phyloP scores from a whole-genome alignment of 2,113 vertebrate species.

The Siphamia tubifer region DNA sequence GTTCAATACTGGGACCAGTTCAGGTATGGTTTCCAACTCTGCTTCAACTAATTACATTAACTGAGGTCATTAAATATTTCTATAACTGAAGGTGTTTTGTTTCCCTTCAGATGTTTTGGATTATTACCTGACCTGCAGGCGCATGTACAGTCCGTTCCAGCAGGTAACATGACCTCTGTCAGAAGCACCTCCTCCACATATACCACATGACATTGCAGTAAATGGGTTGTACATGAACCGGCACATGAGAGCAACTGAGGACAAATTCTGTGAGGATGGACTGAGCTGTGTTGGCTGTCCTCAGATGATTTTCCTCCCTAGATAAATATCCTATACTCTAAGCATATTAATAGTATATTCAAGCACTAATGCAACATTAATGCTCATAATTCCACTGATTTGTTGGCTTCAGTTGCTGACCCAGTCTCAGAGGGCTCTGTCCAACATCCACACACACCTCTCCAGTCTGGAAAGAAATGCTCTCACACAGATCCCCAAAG shows the following conservation, averaged over 20 bases:
- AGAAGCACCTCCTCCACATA: not conserved
- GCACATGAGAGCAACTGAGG: slow-evolving; percentile 5
- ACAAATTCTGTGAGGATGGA: not conserved
- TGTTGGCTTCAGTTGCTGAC: slow-evolving; percentile 83
- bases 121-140: slow-evolving; percentile 91
- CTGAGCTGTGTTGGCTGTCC: not conserved
- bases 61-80: not conserved
- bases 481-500: slow-evolving; percentile 85
- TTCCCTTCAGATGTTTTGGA: slow-evolving; percentile 85
- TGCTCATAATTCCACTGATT: not conserved
- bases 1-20: slow-evolving; percentile 82
- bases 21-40: slow-evolving; percentile 77
- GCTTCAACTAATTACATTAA: not conserved
- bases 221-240: slow-evolving; percentile 7
- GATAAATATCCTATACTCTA: slow-evolving; percentile 1
- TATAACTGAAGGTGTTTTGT: slow-evolving; percentile 17
- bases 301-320: not conserved
- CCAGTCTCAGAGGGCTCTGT: slow-evolving; percentile 87
- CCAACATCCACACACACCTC: slow-evolving; percentile 88
- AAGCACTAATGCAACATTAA: not conserved
- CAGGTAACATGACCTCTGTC: slow-evolving; percentile 77
- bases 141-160: slow-evolving; percentile 87
- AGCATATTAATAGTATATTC: slow-evolving; percentile 9
- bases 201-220: not conserved
- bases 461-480: slow-evolving; percentile 87